Conservation (phyloP, 1,140 invertebrate genomes). For the Dreissena rostriformis region DNA sequence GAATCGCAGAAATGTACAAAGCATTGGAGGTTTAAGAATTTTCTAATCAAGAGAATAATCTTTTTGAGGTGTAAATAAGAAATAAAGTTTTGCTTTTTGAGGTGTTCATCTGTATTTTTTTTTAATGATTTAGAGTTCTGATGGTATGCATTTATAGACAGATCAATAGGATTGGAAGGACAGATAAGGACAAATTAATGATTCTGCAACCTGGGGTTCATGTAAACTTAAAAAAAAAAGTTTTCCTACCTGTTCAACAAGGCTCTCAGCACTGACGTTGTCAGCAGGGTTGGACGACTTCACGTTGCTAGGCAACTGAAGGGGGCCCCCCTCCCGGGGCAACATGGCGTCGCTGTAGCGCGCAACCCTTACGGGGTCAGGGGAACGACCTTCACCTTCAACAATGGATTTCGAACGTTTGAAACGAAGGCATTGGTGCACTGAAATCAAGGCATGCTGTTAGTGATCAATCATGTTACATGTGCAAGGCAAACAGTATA, state of each 20-base stretch:
- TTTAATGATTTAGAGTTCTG: too few species aligned
- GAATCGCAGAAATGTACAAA: too few species aligned
- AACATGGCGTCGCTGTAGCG: constrained; percentile 39
- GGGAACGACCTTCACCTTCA: constrained; percentile 32
- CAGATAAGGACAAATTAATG: too few species aligned
- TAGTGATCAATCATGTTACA: constrained; percentile 20
- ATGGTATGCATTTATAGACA: too few species aligned
- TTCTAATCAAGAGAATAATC: too few species aligned
- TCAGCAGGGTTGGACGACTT: constrained; percentile 16
- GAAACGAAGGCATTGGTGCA: constrained; percentile 45
- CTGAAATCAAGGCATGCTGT: constrained; percentile 51
- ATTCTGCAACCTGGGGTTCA: too few species aligned
- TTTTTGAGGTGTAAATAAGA: too few species aligned
- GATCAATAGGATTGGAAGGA: too few species aligned
- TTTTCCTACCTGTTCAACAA: constrained; percentile 92
- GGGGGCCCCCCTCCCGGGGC: constrained; percentile 39
- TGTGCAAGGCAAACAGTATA: neutral
- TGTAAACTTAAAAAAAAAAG: neutral
- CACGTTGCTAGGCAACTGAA: constrained; percentile 32
- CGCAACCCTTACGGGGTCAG: neutral
- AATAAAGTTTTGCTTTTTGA: too few species aligned
- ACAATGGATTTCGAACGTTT: constrained; percentile 55
- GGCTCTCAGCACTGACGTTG: constrained; percentile 93
- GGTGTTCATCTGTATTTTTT: too few species aligned
- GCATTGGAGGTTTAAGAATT: too few species aligned